Conservation (phyloP, 2,113 vertebrate species). For the Thomomys bottae region DNA sequence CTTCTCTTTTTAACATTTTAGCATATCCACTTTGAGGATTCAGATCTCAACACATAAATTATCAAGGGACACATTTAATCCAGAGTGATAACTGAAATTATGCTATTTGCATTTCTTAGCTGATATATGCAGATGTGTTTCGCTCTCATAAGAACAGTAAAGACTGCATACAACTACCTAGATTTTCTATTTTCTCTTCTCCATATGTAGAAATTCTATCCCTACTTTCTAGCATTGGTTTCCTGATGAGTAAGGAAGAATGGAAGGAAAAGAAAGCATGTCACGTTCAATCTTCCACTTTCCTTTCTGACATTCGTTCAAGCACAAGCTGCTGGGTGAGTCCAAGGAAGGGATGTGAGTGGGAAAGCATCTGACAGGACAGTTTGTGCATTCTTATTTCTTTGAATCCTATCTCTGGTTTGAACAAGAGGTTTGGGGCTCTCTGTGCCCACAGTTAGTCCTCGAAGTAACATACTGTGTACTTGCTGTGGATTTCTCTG, state of each 20-base stretch:
- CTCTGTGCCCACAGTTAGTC: accelerated
- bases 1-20: background rate
- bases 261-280: background rate
- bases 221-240: background rate
- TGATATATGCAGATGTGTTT: background rate
- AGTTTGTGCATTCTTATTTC: background rate
- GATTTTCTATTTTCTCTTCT: background rate
- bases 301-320: background rate
- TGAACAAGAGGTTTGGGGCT: background rate
- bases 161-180: background rate
- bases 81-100: background rate
- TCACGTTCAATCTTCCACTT: background rate
- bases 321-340: background rate
- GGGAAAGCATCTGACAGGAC: background rate
- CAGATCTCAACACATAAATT: background rate
- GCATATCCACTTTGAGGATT: background rate
- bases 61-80: background rate
- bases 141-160: background rate
- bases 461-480: no score
- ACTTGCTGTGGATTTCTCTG: background rate
- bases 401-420: background rate
- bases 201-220: background rate
- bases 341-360: background rate
- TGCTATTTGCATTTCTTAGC: background rate
- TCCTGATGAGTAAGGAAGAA: background rate